A percentile compares a stretch with the other conserved stretches of the same genome.
phyloP scores from a whole-genome alignment of 1,140 invertebrate species.

The Aphelinus certus region DNA sequence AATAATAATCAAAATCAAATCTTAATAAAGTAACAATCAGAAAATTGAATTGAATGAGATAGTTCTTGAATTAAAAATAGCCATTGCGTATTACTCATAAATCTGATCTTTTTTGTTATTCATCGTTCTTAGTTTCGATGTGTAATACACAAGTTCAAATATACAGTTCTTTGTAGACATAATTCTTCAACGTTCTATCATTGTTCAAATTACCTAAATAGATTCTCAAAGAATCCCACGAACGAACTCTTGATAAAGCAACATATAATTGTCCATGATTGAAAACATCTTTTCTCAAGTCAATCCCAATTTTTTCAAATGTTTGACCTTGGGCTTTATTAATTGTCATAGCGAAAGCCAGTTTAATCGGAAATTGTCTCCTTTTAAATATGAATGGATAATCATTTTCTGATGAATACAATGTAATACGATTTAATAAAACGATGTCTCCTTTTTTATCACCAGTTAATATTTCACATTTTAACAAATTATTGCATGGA shows the following conservation, averaged over 20 bases:
- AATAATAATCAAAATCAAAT: too few relatives aligned
- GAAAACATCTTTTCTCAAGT: constrained; percentile 3
- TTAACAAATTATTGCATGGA: too few relatives aligned
- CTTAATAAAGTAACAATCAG: too few relatives aligned
- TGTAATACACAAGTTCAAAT: too few relatives aligned
- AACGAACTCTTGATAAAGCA: constrained; percentile 1
- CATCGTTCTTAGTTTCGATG: too few relatives aligned
- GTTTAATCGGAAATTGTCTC: constrained; percentile 35
- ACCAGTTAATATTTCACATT: constrained; percentile 19
- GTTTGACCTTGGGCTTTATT: too few relatives aligned
- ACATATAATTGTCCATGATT: constrained; percentile 16
- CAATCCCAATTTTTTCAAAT: constrained; percentile 6
- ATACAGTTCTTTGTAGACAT: constrained; percentile 3
- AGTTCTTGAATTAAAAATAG: too few relatives aligned
- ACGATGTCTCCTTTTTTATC: constrained; percentile 27
- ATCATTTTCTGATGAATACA: constrained; percentile 34
- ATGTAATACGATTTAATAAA: background rate
- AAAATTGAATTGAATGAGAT: too few relatives aligned
- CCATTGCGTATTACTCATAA: too few relatives aligned
- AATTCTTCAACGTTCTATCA: background rate
- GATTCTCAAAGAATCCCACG: background rate
- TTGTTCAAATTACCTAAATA: background rate
- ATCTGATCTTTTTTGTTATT: too few relatives aligned
- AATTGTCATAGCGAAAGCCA: constrained; percentile 35
- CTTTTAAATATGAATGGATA: too few relatives aligned